A percentile compares a stretch with the other conserved stretches of the same genome.
These are phyloP conservation scores for Oenanthe oenanthe DNA, from an alignment of 2,113 vertebrate genomes.

Conservation along the genomic window DNA sequence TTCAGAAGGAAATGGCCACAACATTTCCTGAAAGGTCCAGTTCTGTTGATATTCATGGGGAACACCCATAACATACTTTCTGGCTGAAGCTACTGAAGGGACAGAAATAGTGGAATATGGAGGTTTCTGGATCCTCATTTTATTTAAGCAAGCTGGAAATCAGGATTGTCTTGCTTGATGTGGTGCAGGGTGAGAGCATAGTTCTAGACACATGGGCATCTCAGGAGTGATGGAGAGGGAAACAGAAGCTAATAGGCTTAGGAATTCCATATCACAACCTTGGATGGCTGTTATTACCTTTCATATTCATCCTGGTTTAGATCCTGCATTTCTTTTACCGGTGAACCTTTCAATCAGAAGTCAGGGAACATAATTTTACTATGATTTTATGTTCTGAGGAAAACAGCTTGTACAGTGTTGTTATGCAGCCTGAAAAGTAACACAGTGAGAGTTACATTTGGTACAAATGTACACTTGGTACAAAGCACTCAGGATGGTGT, in stretches of 20 bases:
- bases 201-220: background rate
- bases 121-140: background rate
- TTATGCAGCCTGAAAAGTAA: background rate
- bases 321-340: background rate
- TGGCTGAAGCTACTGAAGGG: background rate
- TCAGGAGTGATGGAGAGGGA: background rate
- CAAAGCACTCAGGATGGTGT: background rate
- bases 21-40: background rate
- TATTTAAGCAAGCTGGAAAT: background rate
- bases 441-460: background rate
- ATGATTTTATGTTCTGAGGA: background rate
- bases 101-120: background rate
- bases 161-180: background rate
- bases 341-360: background rate
- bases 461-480: background rate
- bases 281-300: rapidly evolving
- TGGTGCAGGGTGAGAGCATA: background rate
- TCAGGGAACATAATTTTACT: background rate
- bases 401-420: background rate
- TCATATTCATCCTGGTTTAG: background rate
- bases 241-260: background rate
- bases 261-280: rapidly evolving
- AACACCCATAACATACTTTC: background rate
- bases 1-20: background rate
- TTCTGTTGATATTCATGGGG: background rate